These are phyloP conservation scores for Mesopsocus fuscifrons DNA, from an alignment of 2,888 invertebrate genomes.

Conservation along the genomic window DNA sequence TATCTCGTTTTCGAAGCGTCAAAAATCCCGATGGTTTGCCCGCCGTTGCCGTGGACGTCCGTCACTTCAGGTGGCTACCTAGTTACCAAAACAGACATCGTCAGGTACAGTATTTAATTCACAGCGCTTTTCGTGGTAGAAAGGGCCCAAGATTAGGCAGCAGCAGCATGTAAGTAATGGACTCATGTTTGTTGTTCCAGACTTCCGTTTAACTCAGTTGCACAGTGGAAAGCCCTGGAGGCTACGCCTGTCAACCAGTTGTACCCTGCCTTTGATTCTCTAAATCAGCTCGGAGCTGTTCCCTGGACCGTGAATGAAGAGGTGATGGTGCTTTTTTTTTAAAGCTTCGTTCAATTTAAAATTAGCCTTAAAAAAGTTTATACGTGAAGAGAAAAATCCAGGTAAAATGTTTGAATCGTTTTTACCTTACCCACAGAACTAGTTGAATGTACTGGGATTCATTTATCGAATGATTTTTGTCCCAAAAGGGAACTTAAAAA, in stretches of 20 bases:
- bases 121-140: too few species aligned
- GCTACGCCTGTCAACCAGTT: constrained; percentile 37
- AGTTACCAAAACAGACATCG: constrained; percentile 40
- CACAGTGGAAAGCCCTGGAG: constrained; percentile 42
- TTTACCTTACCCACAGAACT: too few species aligned
- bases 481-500: too few species aligned
- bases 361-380: too few species aligned
- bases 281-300: constrained; percentile 80
- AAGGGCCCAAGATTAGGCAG: too few species aligned
- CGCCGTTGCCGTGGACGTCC: constrained; percentile 71
- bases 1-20: constrained; percentile 51
- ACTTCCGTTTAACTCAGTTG: constrained; percentile 37
- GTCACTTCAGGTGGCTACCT: constrained; percentile 55
- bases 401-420: constrained; percentile 1
- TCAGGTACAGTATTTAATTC: constrained; percentile 26
- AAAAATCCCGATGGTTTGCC: constrained; percentile 56
- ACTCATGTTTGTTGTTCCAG: too few species aligned
- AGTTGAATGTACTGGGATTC: too few species aligned
- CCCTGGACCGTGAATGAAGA: constrained; percentile 82
- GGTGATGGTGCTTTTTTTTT: too few species aligned
- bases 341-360: too few species aligned
- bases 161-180: too few species aligned
- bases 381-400: neutral
- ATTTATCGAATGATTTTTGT: too few species aligned
- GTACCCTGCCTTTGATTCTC: constrained; percentile 70